These are phyloP conservation scores for Sebastolobus altivelis DNA, from an alignment of 2,797 vertebrate genomes.

Conservation along the genomic window DNA sequence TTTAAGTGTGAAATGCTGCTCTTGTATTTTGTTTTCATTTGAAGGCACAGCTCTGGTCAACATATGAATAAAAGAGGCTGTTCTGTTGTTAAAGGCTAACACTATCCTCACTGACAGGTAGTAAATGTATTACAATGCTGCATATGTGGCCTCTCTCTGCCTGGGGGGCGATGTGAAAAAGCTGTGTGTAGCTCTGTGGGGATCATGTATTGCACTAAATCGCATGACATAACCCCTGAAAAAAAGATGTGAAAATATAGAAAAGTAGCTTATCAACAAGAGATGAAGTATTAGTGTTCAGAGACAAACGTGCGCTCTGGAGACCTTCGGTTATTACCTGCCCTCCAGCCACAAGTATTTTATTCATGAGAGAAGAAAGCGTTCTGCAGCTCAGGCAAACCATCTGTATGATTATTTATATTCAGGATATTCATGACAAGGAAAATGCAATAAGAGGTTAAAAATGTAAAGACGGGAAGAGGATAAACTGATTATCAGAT, in stretches of 20 bases:
- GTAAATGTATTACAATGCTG: constrained; percentile 1
- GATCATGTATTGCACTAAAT: constrained; percentile 17
- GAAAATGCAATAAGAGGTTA: constrained; percentile 45
- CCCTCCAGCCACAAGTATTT: constrained; percentile 39
- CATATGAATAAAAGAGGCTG: neutral
- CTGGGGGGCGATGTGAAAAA: constrained; percentile 12
- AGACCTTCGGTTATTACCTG: constrained; percentile 27
- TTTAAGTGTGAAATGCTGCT: neutral
- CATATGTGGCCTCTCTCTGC: constrained; percentile 20
- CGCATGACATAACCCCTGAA: constrained; percentile 6
- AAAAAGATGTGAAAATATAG: constrained; percentile 1
- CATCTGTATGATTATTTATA: constrained; percentile 50
- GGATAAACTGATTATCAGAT: constrained; percentile 42
- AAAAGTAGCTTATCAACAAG: constrained; percentile 20
- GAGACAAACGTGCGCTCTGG: constrained; percentile 37
- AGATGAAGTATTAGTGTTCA: constrained; percentile 6
- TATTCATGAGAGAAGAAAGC: constrained; percentile 50
- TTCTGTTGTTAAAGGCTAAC: neutral
- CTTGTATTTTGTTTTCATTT: neutral
- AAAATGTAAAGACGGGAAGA: constrained; percentile 34
- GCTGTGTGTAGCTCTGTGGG: constrained; percentile 13
- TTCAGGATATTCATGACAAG: constrained; percentile 36
- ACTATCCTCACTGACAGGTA: constrained; percentile 11
- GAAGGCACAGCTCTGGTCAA: neutral
- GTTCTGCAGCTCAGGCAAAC: constrained; percentile 43